Evolutionary conservation across 2,797 vertebrate species (phyloP).

Genomic region (Balearica regulorum): DNA sequence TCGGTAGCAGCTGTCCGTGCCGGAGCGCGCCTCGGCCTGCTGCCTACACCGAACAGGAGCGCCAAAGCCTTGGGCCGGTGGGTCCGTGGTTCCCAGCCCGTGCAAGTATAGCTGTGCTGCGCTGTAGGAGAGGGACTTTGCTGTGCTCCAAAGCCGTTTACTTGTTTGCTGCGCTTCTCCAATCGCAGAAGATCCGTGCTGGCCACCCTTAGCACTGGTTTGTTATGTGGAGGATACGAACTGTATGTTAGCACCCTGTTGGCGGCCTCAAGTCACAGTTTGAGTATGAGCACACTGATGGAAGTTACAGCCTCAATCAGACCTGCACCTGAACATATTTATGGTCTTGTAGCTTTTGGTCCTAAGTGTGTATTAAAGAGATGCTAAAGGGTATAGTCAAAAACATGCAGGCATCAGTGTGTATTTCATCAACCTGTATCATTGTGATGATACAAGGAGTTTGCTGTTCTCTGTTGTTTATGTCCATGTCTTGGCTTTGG

Average conservation of each 20-base stretch:
- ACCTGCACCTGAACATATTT: fast-evolving
- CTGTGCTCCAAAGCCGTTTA: fast-evolving
- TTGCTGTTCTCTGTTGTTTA: neutral
- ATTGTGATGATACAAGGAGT: no score
- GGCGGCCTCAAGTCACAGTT: fast-evolving
- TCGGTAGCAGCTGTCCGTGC: neutral
- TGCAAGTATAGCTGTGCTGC: fast-evolving
- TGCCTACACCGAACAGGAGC: fast-evolving
- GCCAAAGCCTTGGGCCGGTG: fast-evolving
- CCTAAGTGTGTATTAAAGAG: no score
- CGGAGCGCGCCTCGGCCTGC: fast-evolving
- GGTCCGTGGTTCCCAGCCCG: neutral
- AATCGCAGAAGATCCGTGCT: fast-evolving
- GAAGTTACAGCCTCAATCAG: no score
- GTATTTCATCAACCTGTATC: fast-evolving
- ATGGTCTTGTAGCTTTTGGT: neutral
- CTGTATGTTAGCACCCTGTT: fast-evolving
- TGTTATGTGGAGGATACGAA: fast-evolving
- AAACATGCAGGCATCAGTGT: fast-evolving
- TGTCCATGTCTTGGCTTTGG: neutral
- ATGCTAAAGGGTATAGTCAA: no score
- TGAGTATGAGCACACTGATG: fast-evolving
- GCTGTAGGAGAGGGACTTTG: neutral
- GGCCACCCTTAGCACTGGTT: no score
- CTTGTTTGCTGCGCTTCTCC: fast-evolving